Conservation (phyloP, 2,888 invertebrate genomes). For the Phortica magna region DNA sequence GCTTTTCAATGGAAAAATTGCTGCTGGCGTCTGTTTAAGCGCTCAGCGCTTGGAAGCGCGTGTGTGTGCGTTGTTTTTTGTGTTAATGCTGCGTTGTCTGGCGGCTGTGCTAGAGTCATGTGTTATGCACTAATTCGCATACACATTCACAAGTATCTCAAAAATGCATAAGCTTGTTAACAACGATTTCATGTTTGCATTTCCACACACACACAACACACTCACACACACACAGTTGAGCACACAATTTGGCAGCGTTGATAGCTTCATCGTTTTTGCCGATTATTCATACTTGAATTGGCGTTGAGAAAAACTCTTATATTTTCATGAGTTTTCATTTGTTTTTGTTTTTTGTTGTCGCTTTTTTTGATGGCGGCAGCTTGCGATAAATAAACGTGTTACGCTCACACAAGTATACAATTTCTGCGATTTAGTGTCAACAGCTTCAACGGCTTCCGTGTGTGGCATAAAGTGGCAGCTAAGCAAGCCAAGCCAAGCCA, state of each 20-base stretch:
- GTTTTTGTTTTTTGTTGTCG: not conserved
- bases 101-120: not conserved
- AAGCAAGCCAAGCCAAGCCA: not conserved
- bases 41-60: not conserved
- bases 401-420: constrained; percentile 25
- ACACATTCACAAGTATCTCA: not conserved
- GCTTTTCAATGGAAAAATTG: constrained; percentile 63
- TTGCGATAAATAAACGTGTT: not conserved
- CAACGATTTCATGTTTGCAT: constrained; percentile 17
- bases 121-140: not conserved
- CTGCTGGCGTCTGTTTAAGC: constrained; percentile 22
- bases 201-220: not conserved
- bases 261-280: not conserved
- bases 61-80: not conserved
- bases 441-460: constrained; percentile 27
- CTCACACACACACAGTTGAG: not conserved
- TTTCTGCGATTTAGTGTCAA: constrained; percentile 42
- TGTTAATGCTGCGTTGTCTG: not conserved
- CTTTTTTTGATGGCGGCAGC: not conserved
- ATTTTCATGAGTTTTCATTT: not conserved
- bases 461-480: constrained; percentile 34
- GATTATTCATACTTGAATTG: not conserved
- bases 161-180: constrained; percentile 19
- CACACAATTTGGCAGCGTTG: not conserved
- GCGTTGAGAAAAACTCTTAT: not conserved